Evolutionary conservation across 2,888 invertebrate species (phyloP), one percentile per base, ranked within the genome.

Genomic region (Hypolimnas misippus): DNA sequence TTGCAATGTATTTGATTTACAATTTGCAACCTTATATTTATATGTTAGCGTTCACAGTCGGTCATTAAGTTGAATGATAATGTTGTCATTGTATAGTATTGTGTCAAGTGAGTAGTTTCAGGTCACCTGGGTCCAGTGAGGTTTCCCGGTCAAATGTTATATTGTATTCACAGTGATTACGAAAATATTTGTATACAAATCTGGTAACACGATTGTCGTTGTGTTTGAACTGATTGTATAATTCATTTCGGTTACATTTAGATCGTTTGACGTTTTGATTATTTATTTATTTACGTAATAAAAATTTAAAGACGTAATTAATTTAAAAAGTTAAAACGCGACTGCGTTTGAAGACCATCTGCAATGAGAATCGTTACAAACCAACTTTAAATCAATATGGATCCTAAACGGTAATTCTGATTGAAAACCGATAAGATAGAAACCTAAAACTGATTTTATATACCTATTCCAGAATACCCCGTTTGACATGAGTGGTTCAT

Each of bases 151-250:
- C 70, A 68, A 50, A 50, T 50, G 49, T 61, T 59, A 21, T 46
- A 29, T 67, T 71, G 70, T 71, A 66, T 66, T 68, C 52, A 68
- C 67, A 63, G 56, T 63, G 51, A 61, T 68, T 66, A 67, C 51
- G 63, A 59, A 63, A 68, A 50, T 64, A 38, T 55, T 42, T 61
- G 55, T 56, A 61, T 55, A 49, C 33, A 21, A 55, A 42, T 17
- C 42, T 25, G 42, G n/a, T 59, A 29, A 63, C 56, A 63, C 51
- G 16, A 54, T 53, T 53, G 35, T 59, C 12, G 40, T 19, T 16
- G 42, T 25, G 42, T 52, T 40, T 17, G 40, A 31, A 50, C 40
- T 42, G 44, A 51, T 49, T 29, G n/a, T 14, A n/a, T 14, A 29
- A 29, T 49, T 49, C n/a, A 29, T 49, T 29, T 7, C 29, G 6